A percentile compares a stretch with the other conserved stretches of the same genome.
Evolutionary conservation across 1,140 invertebrate genomes (phyloP).

Genomic region (Watersipora subatra): DNA sequence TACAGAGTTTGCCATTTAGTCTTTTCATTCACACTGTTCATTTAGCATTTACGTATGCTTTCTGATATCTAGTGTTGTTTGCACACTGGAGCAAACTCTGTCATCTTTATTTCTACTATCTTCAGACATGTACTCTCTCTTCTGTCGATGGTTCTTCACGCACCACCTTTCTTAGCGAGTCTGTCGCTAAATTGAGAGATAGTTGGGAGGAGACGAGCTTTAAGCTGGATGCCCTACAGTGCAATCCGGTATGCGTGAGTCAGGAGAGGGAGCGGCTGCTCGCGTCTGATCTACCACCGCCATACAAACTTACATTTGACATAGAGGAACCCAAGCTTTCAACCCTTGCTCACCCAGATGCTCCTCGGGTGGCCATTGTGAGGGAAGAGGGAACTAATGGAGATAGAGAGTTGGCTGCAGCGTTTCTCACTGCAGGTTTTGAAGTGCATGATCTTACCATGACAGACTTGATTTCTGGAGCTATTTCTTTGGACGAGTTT

Average conservation of each 20-base stretch:
- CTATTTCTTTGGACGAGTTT: constrained; percentile 57
- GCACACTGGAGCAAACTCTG: too few relatives aligned
- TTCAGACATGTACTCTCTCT: too few relatives aligned
- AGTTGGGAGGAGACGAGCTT: constrained; percentile 94
- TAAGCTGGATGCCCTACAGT: constrained; percentile 68
- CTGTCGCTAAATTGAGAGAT: constrained; percentile 57
- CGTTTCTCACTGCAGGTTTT: constrained; percentile 78
- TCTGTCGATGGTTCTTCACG: too few relatives aligned
- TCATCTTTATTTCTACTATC: too few relatives aligned
- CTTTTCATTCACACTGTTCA: too few relatives aligned
- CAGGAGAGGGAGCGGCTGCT: constrained; percentile 52
- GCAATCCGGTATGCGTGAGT: constrained; percentile 59
- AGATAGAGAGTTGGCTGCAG: constrained; percentile 92
- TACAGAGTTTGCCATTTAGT: too few relatives aligned
- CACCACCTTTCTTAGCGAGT: too few relatives aligned
- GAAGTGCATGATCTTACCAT: constrained; percentile 45
- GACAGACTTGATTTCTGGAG: constrained; percentile 29
- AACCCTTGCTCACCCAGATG: neutral
- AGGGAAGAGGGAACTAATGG: constrained; percentile 94
- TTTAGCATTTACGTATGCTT: too few relatives aligned
- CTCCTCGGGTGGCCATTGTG: constrained; percentile 64
- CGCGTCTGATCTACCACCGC: constrained; percentile 42
- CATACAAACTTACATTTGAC: constrained; percentile 54
- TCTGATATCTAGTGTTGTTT: too few relatives aligned
- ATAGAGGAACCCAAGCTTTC: constrained; percentile 39